Evolutionary conservation across 2,113 vertebrate genomes (phyloP).

Genomic region (Herpetotheres cachinnans): DNA sequence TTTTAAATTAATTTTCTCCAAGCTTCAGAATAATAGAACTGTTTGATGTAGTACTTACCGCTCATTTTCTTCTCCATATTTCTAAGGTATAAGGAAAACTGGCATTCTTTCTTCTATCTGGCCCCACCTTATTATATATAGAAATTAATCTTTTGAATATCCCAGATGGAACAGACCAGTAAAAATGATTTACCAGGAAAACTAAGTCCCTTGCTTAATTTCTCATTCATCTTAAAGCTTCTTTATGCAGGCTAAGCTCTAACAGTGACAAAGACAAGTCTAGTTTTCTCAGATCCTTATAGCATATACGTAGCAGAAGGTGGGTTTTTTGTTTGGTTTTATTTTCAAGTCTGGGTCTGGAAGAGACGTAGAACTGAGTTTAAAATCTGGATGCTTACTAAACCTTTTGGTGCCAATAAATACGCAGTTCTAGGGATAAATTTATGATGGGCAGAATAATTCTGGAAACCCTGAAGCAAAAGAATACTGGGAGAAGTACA

Average conservation of each 20-base stretch:
- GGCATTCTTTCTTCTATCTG: background rate
- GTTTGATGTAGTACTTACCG: background rate
- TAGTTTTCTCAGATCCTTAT: background rate
- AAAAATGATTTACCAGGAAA: background rate
- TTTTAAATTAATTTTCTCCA: background rate
- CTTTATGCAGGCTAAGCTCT: background rate
- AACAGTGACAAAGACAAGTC: background rate
- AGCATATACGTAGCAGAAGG: background rate
- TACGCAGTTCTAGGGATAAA: background rate
- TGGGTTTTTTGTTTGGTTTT: background rate
- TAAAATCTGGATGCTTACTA: background rate
- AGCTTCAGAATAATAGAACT: background rate
- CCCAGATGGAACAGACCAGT: background rate
- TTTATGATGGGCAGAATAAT: background rate
- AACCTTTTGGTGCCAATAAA: background rate
- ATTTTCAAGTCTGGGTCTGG: background rate
- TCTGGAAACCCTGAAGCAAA: conserved; percentile 36
- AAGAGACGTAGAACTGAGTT: background rate
- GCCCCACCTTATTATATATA: background rate
- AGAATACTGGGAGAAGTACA: background rate
- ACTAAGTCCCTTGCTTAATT: background rate
- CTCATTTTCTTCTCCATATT: background rate
- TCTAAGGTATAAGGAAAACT: background rate
- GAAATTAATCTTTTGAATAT: background rate
- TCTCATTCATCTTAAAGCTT: background rate